Conservation (phyloP, 2,797 vertebrate genomes). For the Phylloscopus collybita region DNA sequence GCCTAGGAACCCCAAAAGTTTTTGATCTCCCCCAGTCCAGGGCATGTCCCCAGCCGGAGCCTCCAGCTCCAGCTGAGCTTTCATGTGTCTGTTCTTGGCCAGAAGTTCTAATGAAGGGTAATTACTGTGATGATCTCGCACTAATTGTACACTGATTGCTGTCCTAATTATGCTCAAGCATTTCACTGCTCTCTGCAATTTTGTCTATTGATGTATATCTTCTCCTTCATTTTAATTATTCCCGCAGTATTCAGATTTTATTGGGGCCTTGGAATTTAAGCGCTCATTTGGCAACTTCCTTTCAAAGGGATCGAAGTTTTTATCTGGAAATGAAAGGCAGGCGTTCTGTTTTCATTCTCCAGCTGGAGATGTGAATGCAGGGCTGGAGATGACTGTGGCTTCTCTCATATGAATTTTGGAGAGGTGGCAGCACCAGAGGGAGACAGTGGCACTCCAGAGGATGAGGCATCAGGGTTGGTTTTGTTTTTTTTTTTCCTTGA, state of each 20-base stretch:
- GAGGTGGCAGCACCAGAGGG: no score
- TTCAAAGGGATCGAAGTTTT: neutral
- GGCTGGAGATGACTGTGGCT: neutral
- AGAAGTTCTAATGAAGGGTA: neutral
- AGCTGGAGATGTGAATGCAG: neutral
- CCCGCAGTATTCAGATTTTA: fast-evolving
- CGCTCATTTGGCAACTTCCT: neutral
- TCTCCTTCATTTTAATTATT: neutral
- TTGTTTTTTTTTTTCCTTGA: neutral
- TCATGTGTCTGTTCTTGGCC: neutral
- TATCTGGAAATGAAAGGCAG: neutral
- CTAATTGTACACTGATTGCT: conserved; percentile 23
- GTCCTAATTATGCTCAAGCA: neutral
- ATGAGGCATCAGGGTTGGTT: fast-evolving
- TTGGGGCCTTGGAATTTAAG: neutral
- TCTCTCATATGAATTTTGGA: neutral
- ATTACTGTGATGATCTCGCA: neutral
- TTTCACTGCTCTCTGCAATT: neutral
- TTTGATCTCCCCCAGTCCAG: fast-evolving
- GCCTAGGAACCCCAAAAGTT: neutral
- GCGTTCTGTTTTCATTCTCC: neutral
- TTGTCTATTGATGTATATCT: neutral
- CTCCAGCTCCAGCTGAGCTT: neutral
- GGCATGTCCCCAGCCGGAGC: neutral
- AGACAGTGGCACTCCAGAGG: neutral